phyloP scores from a whole-genome alignment of 2,888 invertebrate genomes.

The Brenthis ino region DNA sequence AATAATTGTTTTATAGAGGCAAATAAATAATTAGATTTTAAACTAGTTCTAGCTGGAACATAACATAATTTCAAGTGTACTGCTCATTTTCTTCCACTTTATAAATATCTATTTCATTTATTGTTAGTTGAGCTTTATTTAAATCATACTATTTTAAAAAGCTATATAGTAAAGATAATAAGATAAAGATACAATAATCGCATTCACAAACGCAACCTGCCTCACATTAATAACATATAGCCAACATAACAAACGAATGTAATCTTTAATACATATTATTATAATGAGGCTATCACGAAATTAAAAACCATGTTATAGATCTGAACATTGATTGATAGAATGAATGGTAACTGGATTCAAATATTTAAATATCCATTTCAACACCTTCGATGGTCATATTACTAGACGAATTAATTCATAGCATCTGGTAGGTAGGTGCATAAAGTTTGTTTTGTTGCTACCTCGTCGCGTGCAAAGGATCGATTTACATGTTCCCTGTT shows the following conservation, averaged over 20 bases:
- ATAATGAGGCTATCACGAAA: not conserved
- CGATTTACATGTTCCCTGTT: constrained; percentile 70
- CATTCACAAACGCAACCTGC: too few relatives aligned
- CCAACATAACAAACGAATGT: not conserved
- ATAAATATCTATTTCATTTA: too few relatives aligned
- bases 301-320: not conserved
- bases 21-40: too few relatives aligned
- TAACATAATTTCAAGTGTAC: too few relatives aligned
- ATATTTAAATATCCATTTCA: constrained; percentile 26
- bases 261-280: not conserved
- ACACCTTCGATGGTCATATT: constrained; percentile 24
- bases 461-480: constrained; percentile 65
- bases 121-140: too few relatives aligned
- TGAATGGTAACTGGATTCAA: constrained; percentile 16
- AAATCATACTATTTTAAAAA: too few relatives aligned
- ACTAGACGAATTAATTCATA: constrained; percentile 20
- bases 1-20: too few relatives aligned
- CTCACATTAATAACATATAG: too few relatives aligned
- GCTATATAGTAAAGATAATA: too few relatives aligned
- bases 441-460: constrained; percentile 24
- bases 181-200: too few relatives aligned
- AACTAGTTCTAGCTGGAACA: too few relatives aligned
- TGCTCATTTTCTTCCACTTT: too few relatives aligned
- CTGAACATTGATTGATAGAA: constrained; percentile 19
- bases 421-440: constrained; percentile 17